Conservation (phyloP, 2,113 vertebrate species). For the Forbesichthys agassizii region DNA sequence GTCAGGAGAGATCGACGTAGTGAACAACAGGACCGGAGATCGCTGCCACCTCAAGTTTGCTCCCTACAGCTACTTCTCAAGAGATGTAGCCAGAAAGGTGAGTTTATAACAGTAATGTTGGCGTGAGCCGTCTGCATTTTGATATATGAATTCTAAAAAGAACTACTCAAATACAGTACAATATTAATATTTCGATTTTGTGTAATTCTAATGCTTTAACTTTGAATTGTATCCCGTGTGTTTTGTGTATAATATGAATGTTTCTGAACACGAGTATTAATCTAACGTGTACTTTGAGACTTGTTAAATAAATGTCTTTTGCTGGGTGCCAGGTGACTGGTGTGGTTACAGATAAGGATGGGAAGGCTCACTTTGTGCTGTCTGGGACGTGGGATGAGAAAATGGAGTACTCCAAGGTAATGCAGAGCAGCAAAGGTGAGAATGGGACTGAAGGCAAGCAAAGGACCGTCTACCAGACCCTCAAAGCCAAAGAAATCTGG, state of each 20-base stretch:
- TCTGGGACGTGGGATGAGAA: slow-evolving; percentile 97
- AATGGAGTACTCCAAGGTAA: slow-evolving; percentile 91
- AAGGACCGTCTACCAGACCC: slow-evolving; percentile 81
- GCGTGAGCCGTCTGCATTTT: neutral
- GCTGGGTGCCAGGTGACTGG: slow-evolving; percentile 85
- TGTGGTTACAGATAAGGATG: slow-evolving; percentile 87
- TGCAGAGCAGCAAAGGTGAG: slow-evolving; percentile 77
- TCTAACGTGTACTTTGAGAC: neutral
- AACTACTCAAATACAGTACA: no score
- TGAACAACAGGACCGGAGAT: slow-evolving; percentile 93
- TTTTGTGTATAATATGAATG: no score
- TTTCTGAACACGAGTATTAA: neutral
- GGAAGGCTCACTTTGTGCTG: slow-evolving; percentile 89
- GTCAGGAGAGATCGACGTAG: slow-evolving; percentile 95
- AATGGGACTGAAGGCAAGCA: slow-evolving; percentile 85
- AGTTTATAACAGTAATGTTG: neutral
- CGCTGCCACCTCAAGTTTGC: slow-evolving; percentile 96
- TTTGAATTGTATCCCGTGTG: no score
- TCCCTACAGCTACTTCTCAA: slow-evolving; percentile 97
- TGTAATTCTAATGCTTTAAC: no score
- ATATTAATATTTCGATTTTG: no score
- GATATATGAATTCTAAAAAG: no score
- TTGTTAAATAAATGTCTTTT: neutral
- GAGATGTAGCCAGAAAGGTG: slow-evolving; percentile 95
- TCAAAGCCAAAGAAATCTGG: slow-evolving; percentile 89